Percentiles rank a stretch among this genome's conserved stretches.
Evolutionary conservation across 92 coral and sea anemone genomes (phyloP).

Genomic region (Parazoanthus darwini): DNA sequence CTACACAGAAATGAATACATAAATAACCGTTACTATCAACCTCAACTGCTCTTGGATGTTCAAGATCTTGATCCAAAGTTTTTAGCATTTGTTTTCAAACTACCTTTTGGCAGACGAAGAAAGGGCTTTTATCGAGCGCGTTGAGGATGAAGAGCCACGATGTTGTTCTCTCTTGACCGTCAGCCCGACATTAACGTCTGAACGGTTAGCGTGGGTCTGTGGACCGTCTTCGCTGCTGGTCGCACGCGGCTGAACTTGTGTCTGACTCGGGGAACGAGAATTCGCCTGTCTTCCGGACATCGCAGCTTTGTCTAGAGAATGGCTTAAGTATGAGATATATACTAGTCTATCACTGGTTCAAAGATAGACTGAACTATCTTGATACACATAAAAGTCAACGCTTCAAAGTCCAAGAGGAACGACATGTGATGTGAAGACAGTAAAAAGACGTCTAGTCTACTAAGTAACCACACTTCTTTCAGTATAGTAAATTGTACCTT

Average conservation of each 20-base stretch:
- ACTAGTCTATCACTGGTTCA: neutral
- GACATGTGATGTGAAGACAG: neutral
- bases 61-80: neutral
- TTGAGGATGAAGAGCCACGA: slow-evolving; percentile 3
- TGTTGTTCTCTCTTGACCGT: slow-evolving; percentile 37
- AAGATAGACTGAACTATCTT: neutral
- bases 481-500: neutral
- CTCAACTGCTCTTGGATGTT: neutral
- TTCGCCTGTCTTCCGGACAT: slow-evolving; percentile 47
- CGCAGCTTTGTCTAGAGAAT: slow-evolving; percentile 13
- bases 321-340: neutral
- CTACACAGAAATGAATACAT: slow-evolving; percentile 44
- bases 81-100: neutral
- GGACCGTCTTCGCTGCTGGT: slow-evolving; percentile 12
- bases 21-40: slow-evolving; percentile 35
- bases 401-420: neutral
- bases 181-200: slow-evolving; percentile 36
- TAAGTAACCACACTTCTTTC: neutral
- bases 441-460: neutral
- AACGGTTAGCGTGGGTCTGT: neutral
- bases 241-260: slow-evolving; percentile 19
- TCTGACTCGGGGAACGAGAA: slow-evolving; percentile 30
- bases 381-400: neutral
- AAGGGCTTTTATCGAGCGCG: slow-evolving; percentile 51
- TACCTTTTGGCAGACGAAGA: slow-evolving; percentile 67